Evolutionary conservation across 2,797 vertebrate species (phyloP), one percentile per base, ranked within the genome.

Genomic region (Sebastes iracundus): DNA sequence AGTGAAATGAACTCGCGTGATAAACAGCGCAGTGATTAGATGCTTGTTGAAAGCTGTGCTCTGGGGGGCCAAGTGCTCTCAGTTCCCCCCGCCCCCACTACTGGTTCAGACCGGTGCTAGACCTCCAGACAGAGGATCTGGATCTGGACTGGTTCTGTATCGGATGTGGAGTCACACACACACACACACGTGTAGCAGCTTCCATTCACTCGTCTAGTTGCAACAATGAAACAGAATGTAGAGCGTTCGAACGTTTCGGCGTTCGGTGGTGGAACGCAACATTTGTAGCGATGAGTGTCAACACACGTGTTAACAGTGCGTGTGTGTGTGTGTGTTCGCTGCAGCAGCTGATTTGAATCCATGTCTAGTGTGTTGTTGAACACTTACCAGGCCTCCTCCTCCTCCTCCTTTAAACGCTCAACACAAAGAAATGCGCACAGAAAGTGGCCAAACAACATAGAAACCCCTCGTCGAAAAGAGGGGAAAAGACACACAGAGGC

Each of bases 341-440:
- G 30, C 67, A 18, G 63, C 70, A 23, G 70, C 78, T 55, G 33
- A 64, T 72, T 83, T 69, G 59, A 64, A 78, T 7, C 65, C 61
- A 32, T 72, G 20, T 38, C 4, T 67, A 12, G 69, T 80, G 75
- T 71, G 64, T 70, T 58, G 38, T 42, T 42, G 13, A 52, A 49
- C 84, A 87, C 87, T 90, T 46, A 88, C 76, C 87, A 88, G 91
- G 91, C 92, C 90, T 35, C 72, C 23, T 83, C 83, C 75, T 85
- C 77, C 74, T 61, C 63, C 46, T 46, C 35, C 62, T 64, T 32
- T 25, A 59, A 82, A 81, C 75, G 56, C 55, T 60, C 79, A 16
- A 83, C 87, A 70, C 76, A 84, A 86, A 87, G 71, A 90, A 85
- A 83, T 33, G 49, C 74, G 59, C 33, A 4, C 8, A 28, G n/a